These are phyloP conservation scores for Litocranius walleri DNA, from an alignment of 2,113 vertebrate genomes.

Conservation along the genomic window DNA sequence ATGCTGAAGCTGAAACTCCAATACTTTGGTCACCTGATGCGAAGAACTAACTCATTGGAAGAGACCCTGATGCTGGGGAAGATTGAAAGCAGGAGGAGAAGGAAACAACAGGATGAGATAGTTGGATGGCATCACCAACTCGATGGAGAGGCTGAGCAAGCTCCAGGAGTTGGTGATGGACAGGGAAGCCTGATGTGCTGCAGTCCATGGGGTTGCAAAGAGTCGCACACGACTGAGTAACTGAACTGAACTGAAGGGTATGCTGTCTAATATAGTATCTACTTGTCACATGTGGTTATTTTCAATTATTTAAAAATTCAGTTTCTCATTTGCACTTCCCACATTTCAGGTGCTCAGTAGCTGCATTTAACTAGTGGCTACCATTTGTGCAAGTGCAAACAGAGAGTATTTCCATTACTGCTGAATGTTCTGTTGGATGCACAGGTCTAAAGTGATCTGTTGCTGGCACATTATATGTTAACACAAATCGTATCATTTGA, in stretches of 20 bases:
- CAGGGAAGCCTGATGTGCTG: neutral
- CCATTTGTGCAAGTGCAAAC: neutral
- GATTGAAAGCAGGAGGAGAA: neutral
- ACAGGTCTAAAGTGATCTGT: neutral
- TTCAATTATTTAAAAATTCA: neutral
- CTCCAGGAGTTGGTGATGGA: neutral
- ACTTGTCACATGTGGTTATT: neutral
- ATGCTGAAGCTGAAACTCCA: neutral
- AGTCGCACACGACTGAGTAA: fast-evolving
- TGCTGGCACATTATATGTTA: neutral
- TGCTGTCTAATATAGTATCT: neutral
- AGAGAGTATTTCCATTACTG: neutral
- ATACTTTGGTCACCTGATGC: neutral
- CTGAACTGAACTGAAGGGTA: neutral
- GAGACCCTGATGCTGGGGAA: neutral
- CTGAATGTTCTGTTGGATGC: neutral
- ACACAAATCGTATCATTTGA: neutral
- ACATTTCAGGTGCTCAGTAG: neutral
- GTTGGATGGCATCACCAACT: neutral
- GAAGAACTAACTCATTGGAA: neutral
- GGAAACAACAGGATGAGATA: neutral
- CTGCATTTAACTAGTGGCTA: neutral
- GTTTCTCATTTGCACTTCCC: neutral
- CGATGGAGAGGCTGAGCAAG: neutral
- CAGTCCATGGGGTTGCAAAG: neutral